A percentile compares a stretch with the other conserved stretches of the same genome.
These are phyloP conservation scores for Zonitis immaculata DNA, from an alignment of 2,888 invertebrate species.

Conservation along the genomic window DNA sequence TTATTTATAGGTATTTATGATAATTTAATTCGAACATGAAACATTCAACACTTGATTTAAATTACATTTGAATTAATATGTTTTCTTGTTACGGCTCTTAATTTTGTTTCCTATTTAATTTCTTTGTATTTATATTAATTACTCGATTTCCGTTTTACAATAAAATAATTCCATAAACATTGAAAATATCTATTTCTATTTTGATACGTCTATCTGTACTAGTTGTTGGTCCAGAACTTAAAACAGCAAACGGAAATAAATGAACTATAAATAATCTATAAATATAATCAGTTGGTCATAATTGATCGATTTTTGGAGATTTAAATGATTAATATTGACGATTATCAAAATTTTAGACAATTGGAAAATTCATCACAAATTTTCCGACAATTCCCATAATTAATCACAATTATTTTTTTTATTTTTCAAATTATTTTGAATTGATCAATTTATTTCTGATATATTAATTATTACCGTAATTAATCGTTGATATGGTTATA, in stretches of 20 bases:
- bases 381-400: no score
- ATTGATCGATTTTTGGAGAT: constrained; percentile 6
- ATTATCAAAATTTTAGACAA: no score
- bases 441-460: no score
- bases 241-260: constrained; percentile 14
- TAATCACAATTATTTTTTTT: no score
- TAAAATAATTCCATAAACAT: not conserved
- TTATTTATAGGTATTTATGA: not conserved
- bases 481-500: constrained; percentile 19
- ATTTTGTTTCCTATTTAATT: not conserved
- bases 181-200: not conserved
- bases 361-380: no score
- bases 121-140: not conserved
- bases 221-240: constrained; percentile 5
- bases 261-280: constrained; percentile 15
- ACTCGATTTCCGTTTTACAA: not conserved
- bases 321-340: not conserved
- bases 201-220: not conserved
- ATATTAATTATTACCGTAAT: constrained; percentile 34
- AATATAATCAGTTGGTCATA: constrained; percentile 13
- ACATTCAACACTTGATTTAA: not conserved
- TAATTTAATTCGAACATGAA: not conserved
- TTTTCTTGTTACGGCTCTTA: no score
- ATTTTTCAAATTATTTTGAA: no score
- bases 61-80: not conserved